Base-by-base conservation (phyloP, 2,113 vertebrate species). In the Buteo buteo region DNA sequence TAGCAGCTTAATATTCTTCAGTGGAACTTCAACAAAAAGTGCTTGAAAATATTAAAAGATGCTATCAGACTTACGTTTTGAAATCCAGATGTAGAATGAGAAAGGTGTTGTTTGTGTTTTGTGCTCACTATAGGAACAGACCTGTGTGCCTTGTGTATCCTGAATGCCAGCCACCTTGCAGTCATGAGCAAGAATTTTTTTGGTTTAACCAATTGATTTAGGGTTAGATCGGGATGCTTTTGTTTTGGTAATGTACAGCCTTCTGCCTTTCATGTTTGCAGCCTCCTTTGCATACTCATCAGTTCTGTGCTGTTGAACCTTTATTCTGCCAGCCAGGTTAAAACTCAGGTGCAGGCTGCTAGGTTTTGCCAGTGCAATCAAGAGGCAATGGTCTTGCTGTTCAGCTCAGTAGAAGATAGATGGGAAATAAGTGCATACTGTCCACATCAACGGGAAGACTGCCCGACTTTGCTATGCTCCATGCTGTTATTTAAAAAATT, bases 281-380 rank as follows among this genome's bases (percentile, higher is more conserved):
- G 1, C 0, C 0, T 66, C 25, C 13, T 88, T 62, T 70, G 32
- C 25, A 5, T 32, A 13, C 10, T 73, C 13, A 24, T 18, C 45
- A 70, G 10, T 70, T 73, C 26, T 66, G 49, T 70, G n/a, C 22
- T 78, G 4, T 36, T 52, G 15, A 77, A 42, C 31, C 21, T 91
- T 16, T 64, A 31, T 80, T 65, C 22, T 80, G 19, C 36, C 40
- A 65, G 40, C 7, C 31, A 11, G 36, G 16, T 81, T 58, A 78
- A 78, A 94, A 38, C 26, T 85, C 25, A 10, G 19, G 8, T 4
- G 2, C 13, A 42, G 29, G 38, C 59, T 65, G 18, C 36, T 31
- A 10, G 19, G 10, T 77, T 91, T 93, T 82, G 25, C 49, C 32
- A 2, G 22, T 73, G 42, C 28, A 34, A 10, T 29, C 21, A 10